A percentile compares a stretch with the other conserved stretches of the same genome.
These are phyloP conservation scores for Pemphredon lugubris DNA, from an alignment of 2,888 invertebrate genomes.

Conservation along the genomic window DNA sequence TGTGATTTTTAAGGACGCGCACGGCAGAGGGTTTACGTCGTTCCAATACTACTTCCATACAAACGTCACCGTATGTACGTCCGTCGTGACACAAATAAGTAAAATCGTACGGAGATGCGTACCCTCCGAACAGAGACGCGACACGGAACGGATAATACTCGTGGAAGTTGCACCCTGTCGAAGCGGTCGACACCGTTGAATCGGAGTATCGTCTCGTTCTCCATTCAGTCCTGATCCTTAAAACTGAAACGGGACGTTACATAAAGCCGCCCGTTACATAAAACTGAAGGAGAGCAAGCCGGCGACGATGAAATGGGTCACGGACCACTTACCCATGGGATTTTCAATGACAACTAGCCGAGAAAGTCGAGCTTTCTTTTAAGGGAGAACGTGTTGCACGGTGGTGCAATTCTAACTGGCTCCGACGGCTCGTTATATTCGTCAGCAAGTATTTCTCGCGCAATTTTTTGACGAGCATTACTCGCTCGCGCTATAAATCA, in stretches of 20 bases:
- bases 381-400: slow-evolving; percentile 11
- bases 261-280: slow-evolving; percentile 30
- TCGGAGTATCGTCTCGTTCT: slow-evolving; percentile 9
- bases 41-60: too few species aligned
- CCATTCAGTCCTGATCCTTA: slow-evolving; percentile 30
- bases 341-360: slow-evolving; percentile 45
- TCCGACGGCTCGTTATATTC: not conserved
- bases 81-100: too few species aligned
- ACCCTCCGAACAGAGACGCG: too few species aligned
- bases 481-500: not conserved
- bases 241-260: slow-evolving; percentile 18
- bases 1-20: too few species aligned
- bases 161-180: slow-evolving; percentile 2
- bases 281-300: slow-evolving; percentile 18
- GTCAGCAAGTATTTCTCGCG: not conserved
- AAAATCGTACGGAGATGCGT: too few species aligned
- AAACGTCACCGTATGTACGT: not conserved
- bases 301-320: slow-evolving; percentile 39
- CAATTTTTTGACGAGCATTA: not conserved
- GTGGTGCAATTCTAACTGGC: slow-evolving; percentile 1
- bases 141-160: not conserved
- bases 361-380: slow-evolving; percentile 30
- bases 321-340: slow-evolving; percentile 48
- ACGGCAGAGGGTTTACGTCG: too few species aligned
- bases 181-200: slow-evolving; percentile 5